Percentiles rank a stretch among this genome's conserved stretches.
Evolutionary conservation across 2,113 vertebrate species (phyloP).

Genomic region (Hemiprocne comata): DNA sequence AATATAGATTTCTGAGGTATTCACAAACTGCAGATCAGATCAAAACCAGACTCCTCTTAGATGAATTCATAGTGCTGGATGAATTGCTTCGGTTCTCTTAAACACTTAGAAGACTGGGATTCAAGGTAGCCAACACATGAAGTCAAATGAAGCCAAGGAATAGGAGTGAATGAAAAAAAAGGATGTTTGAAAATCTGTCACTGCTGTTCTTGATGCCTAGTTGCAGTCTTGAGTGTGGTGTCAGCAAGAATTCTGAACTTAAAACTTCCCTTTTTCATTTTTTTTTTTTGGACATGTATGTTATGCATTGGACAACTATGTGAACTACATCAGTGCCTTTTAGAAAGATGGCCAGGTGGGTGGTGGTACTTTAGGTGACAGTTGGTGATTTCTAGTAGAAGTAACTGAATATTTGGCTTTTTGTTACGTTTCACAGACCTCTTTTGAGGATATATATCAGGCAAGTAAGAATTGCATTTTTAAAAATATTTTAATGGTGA

Average conservation of each 20-base stretch:
- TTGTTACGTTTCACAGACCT: neutral
- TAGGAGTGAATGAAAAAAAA: neutral
- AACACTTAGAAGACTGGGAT: neutral
- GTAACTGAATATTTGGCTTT: neutral
- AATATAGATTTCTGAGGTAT: neutral
- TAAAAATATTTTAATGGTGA: neutral
- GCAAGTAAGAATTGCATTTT: neutral
- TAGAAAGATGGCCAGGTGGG: neutral
- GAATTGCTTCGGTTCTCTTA: neutral
- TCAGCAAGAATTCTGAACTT: neutral
- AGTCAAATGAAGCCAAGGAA: neutral
- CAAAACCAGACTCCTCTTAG: neutral
- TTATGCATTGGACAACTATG: neutral
- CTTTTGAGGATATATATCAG: neutral
- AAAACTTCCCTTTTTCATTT: neutral
- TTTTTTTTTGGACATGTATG: neutral
- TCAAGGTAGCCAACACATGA: neutral
- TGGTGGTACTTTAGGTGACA: neutral
- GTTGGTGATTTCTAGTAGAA: neutral
- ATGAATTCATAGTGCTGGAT: neutral
- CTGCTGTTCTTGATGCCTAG: neutral
- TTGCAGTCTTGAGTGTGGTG: neutral
- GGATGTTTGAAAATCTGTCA: neutral
- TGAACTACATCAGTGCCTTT: neutral
- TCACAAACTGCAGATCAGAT: neutral